phyloP scores from a whole-genome alignment of 1,140 invertebrate genomes.

The Cataglyphis hispanica region DNA sequence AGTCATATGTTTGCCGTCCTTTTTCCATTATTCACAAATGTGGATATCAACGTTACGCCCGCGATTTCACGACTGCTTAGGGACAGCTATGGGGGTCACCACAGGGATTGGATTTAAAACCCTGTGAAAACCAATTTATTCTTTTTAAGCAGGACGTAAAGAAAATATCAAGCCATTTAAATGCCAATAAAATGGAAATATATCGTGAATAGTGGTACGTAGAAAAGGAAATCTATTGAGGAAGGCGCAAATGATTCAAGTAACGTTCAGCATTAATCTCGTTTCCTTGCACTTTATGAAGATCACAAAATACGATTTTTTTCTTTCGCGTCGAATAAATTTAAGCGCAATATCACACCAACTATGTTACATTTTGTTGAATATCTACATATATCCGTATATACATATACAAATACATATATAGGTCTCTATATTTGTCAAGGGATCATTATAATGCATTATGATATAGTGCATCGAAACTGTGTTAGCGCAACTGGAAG shows the following conservation, averaged over 20 bases:
- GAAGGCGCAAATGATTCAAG: neutral
- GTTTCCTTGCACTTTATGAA: neutral
- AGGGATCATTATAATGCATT: conserved; percentile 61
- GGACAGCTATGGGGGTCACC: neutral
- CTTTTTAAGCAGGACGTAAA: conserved; percentile 9
- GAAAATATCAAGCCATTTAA: conserved; percentile 14
- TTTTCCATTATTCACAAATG: neutral
- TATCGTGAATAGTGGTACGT: neutral
- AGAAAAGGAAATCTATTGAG: neutral
- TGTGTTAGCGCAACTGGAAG: conserved; percentile 48
- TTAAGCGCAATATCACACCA: neutral
- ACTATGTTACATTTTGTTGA: neutral
- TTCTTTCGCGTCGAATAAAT: neutral
- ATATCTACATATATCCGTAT: neutral
- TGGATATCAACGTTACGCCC: neutral
- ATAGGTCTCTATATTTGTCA: conserved; percentile 39
- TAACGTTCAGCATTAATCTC: conserved; percentile 34
- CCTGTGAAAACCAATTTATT: conserved; percentile 32
- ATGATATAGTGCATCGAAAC: conserved; percentile 57
- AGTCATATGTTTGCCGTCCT: neutral
- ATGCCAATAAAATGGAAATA: conserved; percentile 6
- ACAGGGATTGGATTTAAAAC: conserved; percentile 36
- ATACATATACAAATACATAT: neutral
- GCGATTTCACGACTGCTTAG: neutral
- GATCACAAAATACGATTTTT: conserved; percentile 22